Evolutionary conservation across 2,888 invertebrate genomes (phyloP), one percentile per base, ranked within the genome.

Genomic region (Melipona beecheii): DNA sequence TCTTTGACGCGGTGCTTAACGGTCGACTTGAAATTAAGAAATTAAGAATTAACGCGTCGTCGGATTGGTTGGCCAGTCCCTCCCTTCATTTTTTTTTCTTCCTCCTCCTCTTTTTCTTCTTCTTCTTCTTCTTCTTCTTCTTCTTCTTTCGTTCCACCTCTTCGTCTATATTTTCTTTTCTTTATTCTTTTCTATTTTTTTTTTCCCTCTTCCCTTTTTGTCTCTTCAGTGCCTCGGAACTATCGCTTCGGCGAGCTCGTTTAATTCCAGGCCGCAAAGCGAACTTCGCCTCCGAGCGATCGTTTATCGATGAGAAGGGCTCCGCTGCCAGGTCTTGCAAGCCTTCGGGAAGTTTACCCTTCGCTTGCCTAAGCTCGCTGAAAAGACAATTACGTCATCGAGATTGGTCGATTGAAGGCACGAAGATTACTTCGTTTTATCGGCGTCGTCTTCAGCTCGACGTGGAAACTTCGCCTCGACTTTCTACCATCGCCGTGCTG

Each of bases 31-130:
- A 91, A 91, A 93, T 93, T 91, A 92, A 91, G 91, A 91, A 92
- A 93, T 93, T 92, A 93, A 93, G 90, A 93, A 93, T 93, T 93
- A 92, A 93, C 90, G 91, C 87, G 82, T 89, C 87, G 84, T 83
- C 90, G 87, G 90, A 91, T 89, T 89, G 90, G 85, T 86, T 87
- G 84, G 81, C 68, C 86, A 50, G 43, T 69, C 58, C 78, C 78
- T 73, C 58, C 70, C 13, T 58, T n/a, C 43, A 54, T 58, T 27
- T 68, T 54, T 60, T 60, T 13, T 19, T 5, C 49, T n/a, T 11
- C 13, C 27, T 1, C 19, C 2, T 17, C 13, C 60, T 4, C 19
- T 5, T 21, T 9, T 3, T 56, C 54, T 9, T 19, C 60, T 15
- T 24, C 19, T 24, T 2, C 4, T 4, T 19, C 6, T 60, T 11